A percentile compares a stretch with the other conserved stretches of the same genome.
phyloP scores from a whole-genome alignment of 2,797 vertebrate species.

The Oceanodroma leucorhoa region DNA sequence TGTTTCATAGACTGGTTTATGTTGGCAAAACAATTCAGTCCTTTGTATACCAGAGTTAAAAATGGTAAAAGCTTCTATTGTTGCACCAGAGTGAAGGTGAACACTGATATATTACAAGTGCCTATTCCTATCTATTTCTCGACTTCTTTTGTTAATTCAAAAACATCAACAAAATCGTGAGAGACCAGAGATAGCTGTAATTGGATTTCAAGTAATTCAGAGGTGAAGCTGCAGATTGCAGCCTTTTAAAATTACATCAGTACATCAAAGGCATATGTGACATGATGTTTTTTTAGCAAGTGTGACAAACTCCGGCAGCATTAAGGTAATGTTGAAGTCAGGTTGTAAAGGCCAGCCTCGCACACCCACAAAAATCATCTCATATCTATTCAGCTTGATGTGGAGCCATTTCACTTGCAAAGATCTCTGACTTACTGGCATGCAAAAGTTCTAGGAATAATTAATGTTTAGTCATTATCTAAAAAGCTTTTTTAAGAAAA shows the following conservation, averaged over 20 bases:
- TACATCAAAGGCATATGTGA: conserved; percentile 44
- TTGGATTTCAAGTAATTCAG: conserved; percentile 62
- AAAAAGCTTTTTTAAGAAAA: conserved; percentile 51
- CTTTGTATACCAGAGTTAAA: conserved; percentile 40
- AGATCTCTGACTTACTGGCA: conserved; percentile 10
- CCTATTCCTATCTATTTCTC: conserved; percentile 55
- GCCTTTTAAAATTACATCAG: conserved; percentile 63
- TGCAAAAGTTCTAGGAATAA: conserved; percentile 46
- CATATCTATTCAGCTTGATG: neutral
- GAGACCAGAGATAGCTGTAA: conserved; percentile 53
- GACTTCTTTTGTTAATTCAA: conserved; percentile 60
- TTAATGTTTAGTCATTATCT: conserved; percentile 43
- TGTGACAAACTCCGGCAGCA: conserved; percentile 23
- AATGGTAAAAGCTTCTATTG: conserved; percentile 45
- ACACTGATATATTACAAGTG: conserved; percentile 46
- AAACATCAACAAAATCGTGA: conserved; percentile 60
- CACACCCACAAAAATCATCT: neutral
- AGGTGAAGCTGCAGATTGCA: conserved; percentile 51
- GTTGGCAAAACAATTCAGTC: conserved; percentile 24
- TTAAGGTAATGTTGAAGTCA: conserved; percentile 20
- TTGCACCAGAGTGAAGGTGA: conserved; percentile 32
- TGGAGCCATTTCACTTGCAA: conserved; percentile 19
- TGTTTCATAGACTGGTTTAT: conserved; percentile 10
- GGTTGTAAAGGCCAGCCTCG: conserved; percentile 28
- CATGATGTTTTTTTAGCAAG: conserved; percentile 43